A percentile compares a stretch with the other conserved stretches of the same genome.
These are phyloP conservation scores for Neodiprion lecontei DNA, from an alignment of 1,140 invertebrate genomes.

Conservation along the genomic window DNA sequence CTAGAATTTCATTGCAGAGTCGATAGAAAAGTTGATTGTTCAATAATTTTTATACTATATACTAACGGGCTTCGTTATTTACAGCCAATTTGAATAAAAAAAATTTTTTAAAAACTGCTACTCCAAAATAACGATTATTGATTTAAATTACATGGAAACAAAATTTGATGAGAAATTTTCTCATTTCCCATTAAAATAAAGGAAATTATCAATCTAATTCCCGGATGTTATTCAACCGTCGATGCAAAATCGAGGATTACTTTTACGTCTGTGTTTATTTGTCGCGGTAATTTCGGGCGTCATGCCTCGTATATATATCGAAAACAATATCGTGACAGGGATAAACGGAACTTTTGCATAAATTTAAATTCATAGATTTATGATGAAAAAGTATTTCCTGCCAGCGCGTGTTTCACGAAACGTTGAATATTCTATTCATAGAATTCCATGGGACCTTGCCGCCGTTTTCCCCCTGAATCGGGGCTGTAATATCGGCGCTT, in stretches of 20 bases:
- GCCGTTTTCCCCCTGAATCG: neutral
- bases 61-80: no score
- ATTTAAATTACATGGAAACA: no score
- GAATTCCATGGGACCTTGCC: neutral
- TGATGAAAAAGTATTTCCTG: neutral
- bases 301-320: neutral
- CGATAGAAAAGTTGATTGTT: no score
- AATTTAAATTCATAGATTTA: conserved; percentile 6
- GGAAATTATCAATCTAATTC: no score
- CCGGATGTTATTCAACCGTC: neutral
- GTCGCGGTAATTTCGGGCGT: neutral
- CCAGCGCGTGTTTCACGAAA: conserved; percentile 1
- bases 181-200: no score
- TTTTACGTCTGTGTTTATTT: neutral
- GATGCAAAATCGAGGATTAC: neutral
- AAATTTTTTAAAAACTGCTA: no score
- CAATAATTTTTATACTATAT: no score
- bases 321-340: conserved; percentile 4
- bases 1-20: no score
- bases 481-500: neutral
- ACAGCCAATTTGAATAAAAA: no score
- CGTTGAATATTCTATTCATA: conserved; percentile 3
- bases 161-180: no score
- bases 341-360: conserved; percentile 3
- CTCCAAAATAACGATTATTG: no score